Percentiles rank a stretch among this genome's conserved stretches.
phyloP scores from a whole-genome alignment of 53 echinoderm and acorn worm genomes.

The Apostichopus leukothele region DNA sequence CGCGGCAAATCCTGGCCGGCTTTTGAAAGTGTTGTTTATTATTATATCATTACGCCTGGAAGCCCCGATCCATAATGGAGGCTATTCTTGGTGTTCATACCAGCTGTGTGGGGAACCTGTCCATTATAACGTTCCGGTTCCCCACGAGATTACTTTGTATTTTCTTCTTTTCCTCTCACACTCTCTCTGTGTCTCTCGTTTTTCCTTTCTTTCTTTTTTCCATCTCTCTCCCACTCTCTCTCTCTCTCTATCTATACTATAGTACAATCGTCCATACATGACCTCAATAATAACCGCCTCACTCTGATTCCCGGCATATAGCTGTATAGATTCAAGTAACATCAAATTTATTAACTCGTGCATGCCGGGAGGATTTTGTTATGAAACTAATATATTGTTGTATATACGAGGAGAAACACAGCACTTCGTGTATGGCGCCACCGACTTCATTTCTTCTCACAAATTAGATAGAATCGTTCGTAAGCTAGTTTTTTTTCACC shows the following conservation, averaged over 20 bases:
- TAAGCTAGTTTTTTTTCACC: background rate
- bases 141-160: conserved; percentile 7
- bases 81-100: background rate
- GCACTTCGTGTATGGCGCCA: conserved; percentile 40
- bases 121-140: background rate
- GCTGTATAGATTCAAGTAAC: conserved; percentile 30
- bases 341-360: conserved; percentile 5
- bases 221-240: background rate
- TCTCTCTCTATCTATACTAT: background rate
- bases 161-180: background rate
- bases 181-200: background rate
- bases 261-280: background rate
- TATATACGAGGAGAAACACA: background rate
- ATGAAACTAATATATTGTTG: background rate
- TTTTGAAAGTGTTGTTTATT: background rate
- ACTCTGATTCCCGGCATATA: background rate
- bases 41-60: conserved; percentile 23
- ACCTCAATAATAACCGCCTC: conserved; percentile 36
- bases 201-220: background rate
- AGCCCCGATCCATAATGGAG: background rate
- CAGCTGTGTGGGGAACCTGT: background rate
- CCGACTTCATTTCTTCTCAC: conserved; percentile 23
- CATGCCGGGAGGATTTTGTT: background rate
- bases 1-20: too few species aligned
- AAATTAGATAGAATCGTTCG: background rate